Evolutionary conservation across 2,113 vertebrate species (phyloP).

Genomic region (Acanthochromis polyacanthus): DNA sequence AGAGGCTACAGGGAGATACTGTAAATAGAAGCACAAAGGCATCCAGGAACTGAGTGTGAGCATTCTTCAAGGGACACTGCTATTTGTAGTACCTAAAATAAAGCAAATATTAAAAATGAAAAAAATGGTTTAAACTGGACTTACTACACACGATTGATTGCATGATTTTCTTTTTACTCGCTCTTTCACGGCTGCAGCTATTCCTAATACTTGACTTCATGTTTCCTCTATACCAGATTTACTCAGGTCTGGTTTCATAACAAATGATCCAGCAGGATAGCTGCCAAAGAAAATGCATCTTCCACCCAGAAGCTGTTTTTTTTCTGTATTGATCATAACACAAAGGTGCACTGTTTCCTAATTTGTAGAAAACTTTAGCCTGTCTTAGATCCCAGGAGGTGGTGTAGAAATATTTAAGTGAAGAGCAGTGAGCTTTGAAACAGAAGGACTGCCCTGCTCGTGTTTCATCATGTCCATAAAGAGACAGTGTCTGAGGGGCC

Average conservation of each 20-base stretch:
- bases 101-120: constrained; percentile 64
- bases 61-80: constrained; percentile 17
- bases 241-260: constrained; percentile 44
- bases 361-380: constrained; percentile 28
- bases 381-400: constrained; percentile 27
- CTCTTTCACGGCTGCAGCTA: constrained; percentile 14
- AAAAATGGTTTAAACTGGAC: constrained; percentile 48
- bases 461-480: constrained; percentile 66
- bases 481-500: constrained; percentile 60
- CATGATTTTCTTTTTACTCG: constrained; percentile 24
- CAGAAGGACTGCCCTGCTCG: constrained; percentile 40
- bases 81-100: background rate
- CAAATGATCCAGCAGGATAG: constrained; percentile 37
- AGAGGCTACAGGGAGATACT: constrained; percentile 22
- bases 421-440: constrained; percentile 48
- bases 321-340: constrained; percentile 28
- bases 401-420: constrained; percentile 43
- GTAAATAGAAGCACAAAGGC: constrained; percentile 22
- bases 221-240: constrained; percentile 52
- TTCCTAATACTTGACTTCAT: constrained; percentile 31
- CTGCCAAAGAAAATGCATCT: constrained; percentile 49
- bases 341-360: constrained; percentile 16
- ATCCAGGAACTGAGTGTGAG: constrained; percentile 15
- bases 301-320: constrained; percentile 30
- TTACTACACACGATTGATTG: constrained; percentile 26